phyloP scores from a whole-genome alignment of 2,888 invertebrate genomes.

The Lasioglossum zephyrum region DNA sequence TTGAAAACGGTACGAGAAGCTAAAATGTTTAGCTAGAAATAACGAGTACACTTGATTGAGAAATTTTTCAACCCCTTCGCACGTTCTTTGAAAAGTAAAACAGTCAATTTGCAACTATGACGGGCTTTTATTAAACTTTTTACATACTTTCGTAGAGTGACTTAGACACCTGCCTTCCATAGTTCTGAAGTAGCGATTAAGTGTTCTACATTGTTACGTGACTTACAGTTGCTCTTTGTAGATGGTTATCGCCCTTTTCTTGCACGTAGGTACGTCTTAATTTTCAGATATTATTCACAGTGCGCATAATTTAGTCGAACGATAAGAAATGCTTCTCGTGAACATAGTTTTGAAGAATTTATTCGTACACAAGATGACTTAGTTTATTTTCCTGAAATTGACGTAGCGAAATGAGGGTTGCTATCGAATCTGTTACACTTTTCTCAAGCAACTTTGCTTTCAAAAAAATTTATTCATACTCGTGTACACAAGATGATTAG shows the following conservation, averaged over 20 bases:
- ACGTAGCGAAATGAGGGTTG: too few relatives aligned
- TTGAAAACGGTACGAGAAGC: background rate
- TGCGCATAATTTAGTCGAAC: background rate
- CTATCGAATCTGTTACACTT: background rate
- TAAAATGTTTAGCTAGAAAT: background rate
- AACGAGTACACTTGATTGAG: background rate
- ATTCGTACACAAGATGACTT: background rate
- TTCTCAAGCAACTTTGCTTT: background rate
- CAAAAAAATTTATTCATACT: background rate
- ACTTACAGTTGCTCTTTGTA: background rate
- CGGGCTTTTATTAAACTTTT: background rate
- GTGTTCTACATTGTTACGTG: background rate
- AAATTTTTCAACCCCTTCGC: background rate
- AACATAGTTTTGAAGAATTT: background rate
- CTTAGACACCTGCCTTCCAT: background rate
- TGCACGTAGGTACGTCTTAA: background rate
- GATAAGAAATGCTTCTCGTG: background rate
- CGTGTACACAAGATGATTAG: background rate
- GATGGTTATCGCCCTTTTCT: background rate
- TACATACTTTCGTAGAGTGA: background rate
- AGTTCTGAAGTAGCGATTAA: background rate
- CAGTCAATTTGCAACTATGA: background rate
- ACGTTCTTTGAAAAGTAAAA: background rate
- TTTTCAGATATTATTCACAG: background rate
- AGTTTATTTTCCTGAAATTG: background rate